A percentile compares a stretch with the other conserved stretches of the same genome.
phyloP scores from a whole-genome alignment of 2,113 vertebrate species.

The Procapra przewalskii region DNA sequence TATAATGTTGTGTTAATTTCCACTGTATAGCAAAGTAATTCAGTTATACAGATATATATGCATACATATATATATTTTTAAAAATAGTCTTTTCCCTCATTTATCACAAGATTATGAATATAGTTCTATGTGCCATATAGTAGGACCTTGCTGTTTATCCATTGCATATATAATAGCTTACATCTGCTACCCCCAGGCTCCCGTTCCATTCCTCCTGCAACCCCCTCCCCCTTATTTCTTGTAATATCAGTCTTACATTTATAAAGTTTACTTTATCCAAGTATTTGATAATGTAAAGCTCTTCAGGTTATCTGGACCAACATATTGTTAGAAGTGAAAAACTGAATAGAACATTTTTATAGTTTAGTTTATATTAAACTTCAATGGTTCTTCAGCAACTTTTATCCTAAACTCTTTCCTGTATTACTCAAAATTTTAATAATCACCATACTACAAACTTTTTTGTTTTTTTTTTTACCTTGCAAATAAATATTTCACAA shows the following conservation, averaged over 20 bases:
- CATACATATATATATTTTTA: not conserved
- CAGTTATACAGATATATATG: not conserved
- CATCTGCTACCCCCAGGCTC: not conserved
- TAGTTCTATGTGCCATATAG: not conserved
- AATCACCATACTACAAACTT: not conserved
- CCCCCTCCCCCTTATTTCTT: not conserved
- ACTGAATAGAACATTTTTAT: not conserved
- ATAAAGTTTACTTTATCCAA: not conserved
- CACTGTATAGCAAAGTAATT: not conserved
- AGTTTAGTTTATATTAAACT: not conserved
- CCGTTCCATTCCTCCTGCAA: not conserved
- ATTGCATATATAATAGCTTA: not conserved
- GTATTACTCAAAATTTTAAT: not conserved
- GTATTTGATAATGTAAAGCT: not conserved
- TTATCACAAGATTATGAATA: not conserved
- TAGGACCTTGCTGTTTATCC: not conserved
- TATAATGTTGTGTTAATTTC: not conserved
- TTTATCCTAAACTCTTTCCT: not conserved
- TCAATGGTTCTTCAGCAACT: not conserved
- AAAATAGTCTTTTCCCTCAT: not conserved
- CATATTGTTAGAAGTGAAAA: not conserved
- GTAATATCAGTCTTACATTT: not conserved
- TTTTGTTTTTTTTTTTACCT: not conserved
- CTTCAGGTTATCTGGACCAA: not conserved
- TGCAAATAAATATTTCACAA: not conserved